Evolutionary conservation across 2,797 vertebrate species (phyloP).

Genomic region (Danio albolineatus): DNA sequence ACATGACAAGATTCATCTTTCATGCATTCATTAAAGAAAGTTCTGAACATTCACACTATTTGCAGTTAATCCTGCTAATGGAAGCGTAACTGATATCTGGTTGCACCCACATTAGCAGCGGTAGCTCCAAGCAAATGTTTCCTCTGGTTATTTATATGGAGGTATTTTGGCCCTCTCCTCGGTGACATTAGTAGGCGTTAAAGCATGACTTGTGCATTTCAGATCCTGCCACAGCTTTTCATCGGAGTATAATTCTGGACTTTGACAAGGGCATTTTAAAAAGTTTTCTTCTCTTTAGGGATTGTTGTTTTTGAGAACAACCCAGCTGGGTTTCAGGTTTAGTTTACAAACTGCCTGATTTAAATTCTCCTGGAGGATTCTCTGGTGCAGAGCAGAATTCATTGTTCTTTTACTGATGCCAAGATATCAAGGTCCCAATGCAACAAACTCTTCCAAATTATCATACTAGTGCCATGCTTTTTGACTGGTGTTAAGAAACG

Average conservation of each 20-base stretch:
- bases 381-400: not conserved
- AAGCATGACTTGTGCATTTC: not conserved
- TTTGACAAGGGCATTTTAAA: not conserved
- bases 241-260: not conserved
- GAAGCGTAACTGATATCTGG: constrained; percentile 60
- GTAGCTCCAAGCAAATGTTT: constrained; percentile 40
- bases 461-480: not conserved
- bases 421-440: not conserved
- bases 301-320: not conserved
- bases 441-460: not conserved
- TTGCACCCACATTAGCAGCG: constrained; percentile 20
- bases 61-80: not conserved
- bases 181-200: constrained; percentile 24
- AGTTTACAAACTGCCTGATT: not conserved
- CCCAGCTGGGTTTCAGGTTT: not conserved
- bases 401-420: not conserved
- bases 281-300: not conserved
- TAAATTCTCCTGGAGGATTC: not conserved
- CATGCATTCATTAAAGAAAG: not conserved
- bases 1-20: not conserved
- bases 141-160: constrained; percentile 43
- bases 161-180: constrained; percentile 23
- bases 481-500: not conserved
- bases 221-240: not conserved
- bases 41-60: not conserved